Conservation (phyloP, 2,797 vertebrate genomes). For the Hemibagrus guttatus region DNA sequence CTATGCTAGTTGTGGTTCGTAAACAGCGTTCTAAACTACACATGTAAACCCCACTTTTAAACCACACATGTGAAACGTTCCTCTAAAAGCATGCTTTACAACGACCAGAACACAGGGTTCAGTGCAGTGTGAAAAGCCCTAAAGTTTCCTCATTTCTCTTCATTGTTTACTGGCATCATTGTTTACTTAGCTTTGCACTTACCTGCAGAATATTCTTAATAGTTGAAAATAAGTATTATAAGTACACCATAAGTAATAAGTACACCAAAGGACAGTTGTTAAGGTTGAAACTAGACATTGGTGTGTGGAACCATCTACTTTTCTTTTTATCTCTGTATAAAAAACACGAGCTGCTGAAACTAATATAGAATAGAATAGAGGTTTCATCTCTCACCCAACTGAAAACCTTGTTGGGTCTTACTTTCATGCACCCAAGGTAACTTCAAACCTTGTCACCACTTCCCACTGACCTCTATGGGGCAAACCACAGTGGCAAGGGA, state of each 20-base stretch:
- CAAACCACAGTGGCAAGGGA: constrained; percentile 43
- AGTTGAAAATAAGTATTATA: background rate
- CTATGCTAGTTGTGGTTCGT: too few species aligned
- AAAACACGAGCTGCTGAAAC: background rate
- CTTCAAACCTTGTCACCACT: constrained; percentile 90
- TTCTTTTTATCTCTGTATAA: background rate
- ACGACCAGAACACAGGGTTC: too few species aligned
- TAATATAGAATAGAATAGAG: background rate
- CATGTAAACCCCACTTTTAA: too few species aligned
- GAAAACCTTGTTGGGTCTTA: constrained; percentile 89
- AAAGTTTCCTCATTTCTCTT: background rate
- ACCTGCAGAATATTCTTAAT: background rate
- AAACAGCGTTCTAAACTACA: too few species aligned
- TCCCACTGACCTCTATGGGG: constrained; percentile 84
- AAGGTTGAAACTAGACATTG: background rate
- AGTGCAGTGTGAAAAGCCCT: too few species aligned
- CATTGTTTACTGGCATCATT: background rate
- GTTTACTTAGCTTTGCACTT: background rate
- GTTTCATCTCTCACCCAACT: constrained; percentile 33
- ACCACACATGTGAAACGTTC: too few species aligned
- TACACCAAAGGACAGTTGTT: background rate
- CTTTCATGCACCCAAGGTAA: constrained; percentile 99
- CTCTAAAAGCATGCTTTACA: too few species aligned
- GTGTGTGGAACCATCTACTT: background rate
- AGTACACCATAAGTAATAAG: too few species aligned